Evolutionary conservation across 2,113 vertebrate species (phyloP), one percentile per base, ranked within the genome.

Genomic region (Anoura caudifer): DNA sequence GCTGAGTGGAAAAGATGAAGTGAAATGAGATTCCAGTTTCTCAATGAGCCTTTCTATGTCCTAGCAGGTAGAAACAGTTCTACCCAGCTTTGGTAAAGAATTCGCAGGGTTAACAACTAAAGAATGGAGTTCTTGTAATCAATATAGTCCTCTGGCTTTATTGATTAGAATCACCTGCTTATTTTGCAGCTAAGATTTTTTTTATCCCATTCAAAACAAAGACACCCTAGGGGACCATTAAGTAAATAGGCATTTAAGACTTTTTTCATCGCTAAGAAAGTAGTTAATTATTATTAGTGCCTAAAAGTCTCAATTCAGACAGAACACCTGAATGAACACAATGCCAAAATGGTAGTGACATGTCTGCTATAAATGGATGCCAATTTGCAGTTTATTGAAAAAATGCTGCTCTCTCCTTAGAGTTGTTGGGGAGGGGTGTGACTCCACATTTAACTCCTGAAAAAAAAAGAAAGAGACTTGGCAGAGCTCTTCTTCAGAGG

Each of bases 161-260:
- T 99, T 99, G 99, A 99, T 99, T 98, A 98, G 98, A 99, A 99
- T 99, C 50, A 98, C 98, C 98, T 98, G 98, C 98, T 99, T 99
- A 98, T 99, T 99, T 99, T 98, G 98, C 98, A 98, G 98, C 98
- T 98, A 98, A 98, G 98, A 98, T 98, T 98, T 98, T 98, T 98
- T 98, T 98, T 98, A 98, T 98, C 98, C 98, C 98, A 98, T 99
- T 99, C 98, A 98, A 99, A 99, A 99, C 98, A 99, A 99, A 99
- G 98, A 98, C 98, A 98, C 98, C 98, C 98, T 98, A 98, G 99
- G 98, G 99, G 98, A 98, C 98, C 98, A 98, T 99, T 99, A 99
- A 98, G 98, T 99, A 98, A 99, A 98, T 98, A 98, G 98, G 98
- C 98, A 98, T 99, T 99, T 98, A 98, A 98, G 98, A 98, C 98